Conservation (phyloP, 2,797 vertebrate species). For the Balearica regulorum region DNA sequence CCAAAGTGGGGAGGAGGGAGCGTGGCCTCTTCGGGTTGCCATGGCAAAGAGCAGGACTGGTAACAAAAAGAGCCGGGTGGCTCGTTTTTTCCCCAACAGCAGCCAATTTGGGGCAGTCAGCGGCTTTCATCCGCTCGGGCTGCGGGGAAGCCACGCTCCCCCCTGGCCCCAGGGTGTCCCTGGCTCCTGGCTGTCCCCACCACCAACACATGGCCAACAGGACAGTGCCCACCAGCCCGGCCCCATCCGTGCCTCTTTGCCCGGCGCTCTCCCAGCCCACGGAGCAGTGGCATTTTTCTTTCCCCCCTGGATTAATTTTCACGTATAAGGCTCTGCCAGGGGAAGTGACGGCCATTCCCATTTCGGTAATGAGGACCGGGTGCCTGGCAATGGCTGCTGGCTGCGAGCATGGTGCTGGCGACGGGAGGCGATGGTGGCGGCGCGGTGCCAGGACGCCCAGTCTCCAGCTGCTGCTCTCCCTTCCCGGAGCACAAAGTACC, state of each 20-base stretch:
- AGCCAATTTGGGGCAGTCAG: accelerated
- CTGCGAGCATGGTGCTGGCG: accelerated
- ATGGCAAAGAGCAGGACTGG: accelerated
- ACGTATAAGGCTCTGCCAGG: accelerated
- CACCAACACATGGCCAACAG: background rate
- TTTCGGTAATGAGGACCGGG: accelerated
- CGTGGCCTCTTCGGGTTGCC: accelerated
- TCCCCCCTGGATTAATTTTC: accelerated
- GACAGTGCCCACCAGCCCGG: accelerated
- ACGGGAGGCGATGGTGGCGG: background rate
- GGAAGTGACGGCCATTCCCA: background rate
- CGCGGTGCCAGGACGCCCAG: accelerated
- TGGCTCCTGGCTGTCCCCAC: background rate
- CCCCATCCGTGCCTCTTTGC: background rate
- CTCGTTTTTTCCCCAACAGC: accelerated
- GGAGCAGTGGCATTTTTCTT: background rate
- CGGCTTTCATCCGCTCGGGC: accelerated
- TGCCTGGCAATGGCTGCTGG: background rate
- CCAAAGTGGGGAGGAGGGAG: accelerated
- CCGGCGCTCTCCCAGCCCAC: accelerated
- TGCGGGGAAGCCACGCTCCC: background rate
- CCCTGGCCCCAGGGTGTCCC: accelerated
- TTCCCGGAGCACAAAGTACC: background rate
- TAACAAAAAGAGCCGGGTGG: accelerated
- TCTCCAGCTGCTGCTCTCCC: background rate